Base-by-base conservation (phyloP, 2,113 vertebrate species). In the Petroica traversi region DNA sequence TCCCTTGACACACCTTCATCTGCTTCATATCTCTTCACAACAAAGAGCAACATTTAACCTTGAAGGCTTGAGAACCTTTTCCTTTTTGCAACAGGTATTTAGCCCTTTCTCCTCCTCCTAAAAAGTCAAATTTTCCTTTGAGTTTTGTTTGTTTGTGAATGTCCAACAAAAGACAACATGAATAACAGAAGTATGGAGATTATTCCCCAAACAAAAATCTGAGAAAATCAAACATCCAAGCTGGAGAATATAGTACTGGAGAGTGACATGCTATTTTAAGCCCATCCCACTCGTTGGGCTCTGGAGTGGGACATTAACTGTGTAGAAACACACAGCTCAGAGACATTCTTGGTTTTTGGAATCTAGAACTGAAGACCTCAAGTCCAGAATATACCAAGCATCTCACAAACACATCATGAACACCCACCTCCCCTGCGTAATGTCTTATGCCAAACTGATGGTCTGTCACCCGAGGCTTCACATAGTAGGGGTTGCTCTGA, bases 371-470 rank as follows among this genome's bases (percentile, higher is more conserved):
- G 23, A 73, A 58, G n/a, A 61, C 26, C 62, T 45, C 51, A 76
- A 66, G 41, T 33, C 23, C 71, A 83, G 57, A 43, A 45, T 31
- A 78, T 2, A 64, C 23, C 38, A 88, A 79, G 22, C 28, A 61
- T 45, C 54, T 83, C 58, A 59, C 23, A 83, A 55, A 61, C 8
- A 63, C 15, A 52, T 34, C 33, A 52, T 4, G 11, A 71, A 94
- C 63, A 96, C 97, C 97, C 95, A 99, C 99, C 98, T 99, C 99
- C 93, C 99, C 99, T 25, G 99, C 99, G 36, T 99, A 99, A 95
- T 99, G 99, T 89, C 98, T 99, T 96, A 99, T 99, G 80, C 99
- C 99, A 98, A 99, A 99, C 92, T 99, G 99, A 96, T 99, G 98
- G 95, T 99, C 99, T 43, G 98, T 98, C 92, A 99, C 98, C 78